Percentiles rank a stretch among this genome's conserved stretches.
Evolutionary conservation across 2,888 invertebrate genomes (phyloP).

Genomic region (Embidobia sp.): DNA sequence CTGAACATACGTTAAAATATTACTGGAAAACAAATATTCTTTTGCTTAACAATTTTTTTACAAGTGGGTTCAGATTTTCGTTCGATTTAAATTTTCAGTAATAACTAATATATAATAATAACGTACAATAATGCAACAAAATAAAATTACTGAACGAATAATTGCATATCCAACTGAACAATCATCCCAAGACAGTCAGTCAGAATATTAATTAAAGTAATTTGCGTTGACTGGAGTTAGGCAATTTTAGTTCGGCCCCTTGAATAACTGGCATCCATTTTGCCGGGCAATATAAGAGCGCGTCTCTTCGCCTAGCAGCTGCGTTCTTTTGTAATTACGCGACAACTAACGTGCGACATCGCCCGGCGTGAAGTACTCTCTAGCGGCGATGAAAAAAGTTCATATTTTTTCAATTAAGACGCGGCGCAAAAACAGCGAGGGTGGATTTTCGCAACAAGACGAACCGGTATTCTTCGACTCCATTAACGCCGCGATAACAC

Average conservation of each 20-base stretch:
- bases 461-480: slow-evolving; percentile 71
- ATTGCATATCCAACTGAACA: no score
- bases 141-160: no score
- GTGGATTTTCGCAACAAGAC: slow-evolving; percentile 66
- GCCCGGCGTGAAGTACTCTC: slow-evolving; percentile 74
- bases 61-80: no score
- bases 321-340: slow-evolving; percentile 69
- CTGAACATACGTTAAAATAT: no score
- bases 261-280: slow-evolving; percentile 62
- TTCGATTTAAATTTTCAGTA: no score
- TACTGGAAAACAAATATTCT: no score
- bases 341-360: slow-evolving; percentile 67
- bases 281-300: slow-evolving; percentile 61
- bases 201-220: slow-evolving; percentile 48
- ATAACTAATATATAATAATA: no score
- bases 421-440: slow-evolving; percentile 68
- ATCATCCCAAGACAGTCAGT: slow-evolving; percentile 2
- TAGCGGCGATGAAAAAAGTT: slow-evolving; percentile 77
- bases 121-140: no score
- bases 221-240: slow-evolving; percentile 41
- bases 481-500: slow-evolving; percentile 73
- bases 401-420: slow-evolving; percentile 81
- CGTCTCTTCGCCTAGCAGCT: slow-evolving; percentile 63
- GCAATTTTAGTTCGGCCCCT: slow-evolving; percentile 56
- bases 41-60: no score